Base-by-base conservation (phyloP, 2,888 invertebrate genomes). In the Mesodorylaimus sp. region DNA sequence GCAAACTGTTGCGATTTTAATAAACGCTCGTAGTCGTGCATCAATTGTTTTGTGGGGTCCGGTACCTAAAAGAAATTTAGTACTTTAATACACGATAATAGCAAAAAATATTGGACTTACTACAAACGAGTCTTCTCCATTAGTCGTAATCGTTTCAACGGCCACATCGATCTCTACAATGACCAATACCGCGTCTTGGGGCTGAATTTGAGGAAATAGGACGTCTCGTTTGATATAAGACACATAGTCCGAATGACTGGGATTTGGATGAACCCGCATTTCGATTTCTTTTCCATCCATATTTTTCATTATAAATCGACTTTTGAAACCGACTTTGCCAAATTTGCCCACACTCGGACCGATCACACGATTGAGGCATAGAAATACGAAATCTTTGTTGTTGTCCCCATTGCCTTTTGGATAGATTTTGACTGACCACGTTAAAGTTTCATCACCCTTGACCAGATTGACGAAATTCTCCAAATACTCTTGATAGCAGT, bases 141-240 rank as follows among this genome's bases (percentile, higher is more conserved):
- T 53, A 13, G 65, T 65, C 1, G 65, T 65, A 7, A 65, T 54
- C 3, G 65, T 65, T 53, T 65, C 65, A 13, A 66, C 65, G 19
- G 65, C 65, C 1, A 66, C 65, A 48, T 66, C 65, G 36, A 65
- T 65, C 48, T 65, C 65, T 44, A 65, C 65, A 45, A 59, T 56
- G 2, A 65, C 65, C 24, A 61, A 59, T 47, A 65, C 66, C 51
- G 60, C 52, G 52, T 65, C 65, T 38, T 61, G 58, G 7, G 65
- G 63, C 50, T 58, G 53, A 21, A 65, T 65, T 56, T 48, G 65
- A 7, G 65, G 65, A 50, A 65, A 65, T 10, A 65, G 59, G 1
- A 66, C 61, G 52, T 65, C 65, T 25, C 65, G 49, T 25, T 46
- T 50, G 3, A 50, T 38, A 25, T 50, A 50, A 27, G 61, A 62